Percentiles rank a stretch among this genome's conserved stretches.
Conservation (phyloP, 2,113 vertebrate genomes). For the Tichodroma muraria region DNA sequence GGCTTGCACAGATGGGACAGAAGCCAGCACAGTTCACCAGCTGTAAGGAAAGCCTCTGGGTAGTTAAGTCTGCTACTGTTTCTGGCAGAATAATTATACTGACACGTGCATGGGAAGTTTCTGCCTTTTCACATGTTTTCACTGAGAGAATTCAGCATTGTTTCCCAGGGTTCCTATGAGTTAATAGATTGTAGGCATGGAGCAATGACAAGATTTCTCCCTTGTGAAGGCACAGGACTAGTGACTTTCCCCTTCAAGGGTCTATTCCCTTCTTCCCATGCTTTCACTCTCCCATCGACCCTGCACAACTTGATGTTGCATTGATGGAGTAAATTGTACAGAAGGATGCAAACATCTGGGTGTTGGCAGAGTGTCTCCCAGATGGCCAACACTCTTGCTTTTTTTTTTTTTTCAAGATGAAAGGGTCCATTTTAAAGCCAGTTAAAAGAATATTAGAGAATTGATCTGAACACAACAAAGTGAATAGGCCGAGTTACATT, state of each 20-base stretch:
- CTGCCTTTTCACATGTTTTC: not conserved
- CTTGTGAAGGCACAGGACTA: not conserved
- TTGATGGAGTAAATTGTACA: not conserved
- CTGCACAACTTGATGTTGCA: not conserved
- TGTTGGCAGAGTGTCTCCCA: not conserved
- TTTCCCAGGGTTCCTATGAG: not conserved
- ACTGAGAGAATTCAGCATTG: not conserved
- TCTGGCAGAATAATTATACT: not conserved
- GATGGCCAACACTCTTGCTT: not conserved
- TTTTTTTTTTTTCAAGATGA: slow-evolving; percentile 48
- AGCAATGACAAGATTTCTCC: not conserved
- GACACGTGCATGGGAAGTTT: rapidly evolving
- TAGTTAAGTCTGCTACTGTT: not conserved
- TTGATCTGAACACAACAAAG: not conserved
- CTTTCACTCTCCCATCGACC: not conserved
- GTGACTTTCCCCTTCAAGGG: not conserved
- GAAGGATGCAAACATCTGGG: not conserved
- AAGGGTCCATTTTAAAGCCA: slow-evolving; percentile 56
- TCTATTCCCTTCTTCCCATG: not conserved
- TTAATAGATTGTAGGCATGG: not conserved
- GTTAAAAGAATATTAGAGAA: slow-evolving; percentile 32
- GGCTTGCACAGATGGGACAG: not conserved
- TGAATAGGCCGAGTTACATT: slow-evolving; percentile 14
- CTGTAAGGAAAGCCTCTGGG: not conserved
- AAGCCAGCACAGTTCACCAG: not conserved